Evolutionary conservation across 2,888 invertebrate genomes (phyloP), one percentile per base, ranked within the genome.

Genomic region (Caenorhabditis zanzibari): DNA sequence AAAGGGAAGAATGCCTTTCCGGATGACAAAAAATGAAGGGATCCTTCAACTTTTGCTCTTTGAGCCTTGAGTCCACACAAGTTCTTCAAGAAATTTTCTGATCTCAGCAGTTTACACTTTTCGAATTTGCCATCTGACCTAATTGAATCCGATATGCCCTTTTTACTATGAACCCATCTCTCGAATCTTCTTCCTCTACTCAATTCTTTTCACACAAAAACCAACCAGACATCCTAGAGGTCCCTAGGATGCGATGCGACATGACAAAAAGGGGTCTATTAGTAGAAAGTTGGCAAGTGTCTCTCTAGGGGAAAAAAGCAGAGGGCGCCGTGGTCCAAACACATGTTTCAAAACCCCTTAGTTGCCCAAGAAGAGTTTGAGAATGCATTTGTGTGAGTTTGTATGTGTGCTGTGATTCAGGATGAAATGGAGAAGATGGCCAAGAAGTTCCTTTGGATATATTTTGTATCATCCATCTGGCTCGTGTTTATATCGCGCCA

Each of bases 281-380:
- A 81, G 81, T 81, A 49, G 75, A 68, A 81, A 81, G 81, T 81
- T 81, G 81, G 81, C 81, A 81, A 81, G 81, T 75, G 71, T 81
- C 81, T 81, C 81, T 81, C 81, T 35, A 81, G 81, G 81, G 54
- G 75, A 75, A 68, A 79, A 71, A 69, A 16, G 52, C 41, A 49
- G 38, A 16, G 12, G 35, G 52, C 52, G 61, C 38, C 19, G 28
- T 38, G 54, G 54, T 7, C 54, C 54, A n/a, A 47, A 26, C 69
- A 54, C 79, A 79, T 79, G 79, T 72, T 79, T 71, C 61, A 61
- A 52, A 61, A 69, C 71, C 35, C 22, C 63, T 63, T 63, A 63
- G 63, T 66, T 32, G 14, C 61, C 49, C 59, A 63, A 63, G 54
- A 61, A 26, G n/a, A 26, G 10, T 16, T 26, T 26, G 54, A 44